A percentile compares a stretch with the other conserved stretches of the same genome.
These are phyloP conservation scores for Drosophila hamatofila DNA, from an alignment of 2,888 invertebrate species.

Conservation along the genomic window DNA sequence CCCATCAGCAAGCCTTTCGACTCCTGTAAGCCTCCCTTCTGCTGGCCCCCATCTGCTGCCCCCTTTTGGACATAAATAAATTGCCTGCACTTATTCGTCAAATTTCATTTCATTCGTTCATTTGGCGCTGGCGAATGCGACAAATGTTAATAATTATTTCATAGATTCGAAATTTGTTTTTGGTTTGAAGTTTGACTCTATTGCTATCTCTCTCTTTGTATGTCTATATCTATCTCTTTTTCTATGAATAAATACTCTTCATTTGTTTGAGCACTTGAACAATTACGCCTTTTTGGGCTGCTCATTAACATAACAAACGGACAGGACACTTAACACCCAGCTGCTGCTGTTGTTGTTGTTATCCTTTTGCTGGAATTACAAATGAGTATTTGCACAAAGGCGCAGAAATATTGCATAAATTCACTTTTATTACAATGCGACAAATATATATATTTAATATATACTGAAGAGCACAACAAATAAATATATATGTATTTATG, in stretches of 20 bases:
- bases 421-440: conserved; percentile 75
- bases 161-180: conserved; percentile 36
- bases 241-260: not conserved
- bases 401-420: conserved; percentile 79
- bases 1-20: conserved; percentile 7
- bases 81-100: conserved; percentile 1
- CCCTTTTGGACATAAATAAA: conserved; percentile 7
- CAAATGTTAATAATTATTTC: conserved; percentile 61
- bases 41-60: no score
- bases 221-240: not conserved
- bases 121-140: not conserved
- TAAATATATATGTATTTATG: conserved; percentile 24
- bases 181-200: conserved; percentile 17
- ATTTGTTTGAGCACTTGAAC: conserved; percentile 33
- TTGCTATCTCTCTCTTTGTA: not conserved
- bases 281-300: conserved; percentile 54
- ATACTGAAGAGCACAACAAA: conserved; percentile 34
- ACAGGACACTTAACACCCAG: conserved; percentile 39
- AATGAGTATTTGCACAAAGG: conserved; percentile 77
- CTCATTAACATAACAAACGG: conserved; percentile 74
- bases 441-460: conserved; percentile 24
- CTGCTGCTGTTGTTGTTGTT: conserved; percentile 16
- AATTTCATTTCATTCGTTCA: conserved; percentile 7
- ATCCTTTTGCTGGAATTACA: conserved; percentile 62
- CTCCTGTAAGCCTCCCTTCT: not conserved